These are phyloP conservation scores for Engystomops pustulosus DNA, from an alignment of 2,113 vertebrate genomes.

Conservation along the genomic window DNA sequence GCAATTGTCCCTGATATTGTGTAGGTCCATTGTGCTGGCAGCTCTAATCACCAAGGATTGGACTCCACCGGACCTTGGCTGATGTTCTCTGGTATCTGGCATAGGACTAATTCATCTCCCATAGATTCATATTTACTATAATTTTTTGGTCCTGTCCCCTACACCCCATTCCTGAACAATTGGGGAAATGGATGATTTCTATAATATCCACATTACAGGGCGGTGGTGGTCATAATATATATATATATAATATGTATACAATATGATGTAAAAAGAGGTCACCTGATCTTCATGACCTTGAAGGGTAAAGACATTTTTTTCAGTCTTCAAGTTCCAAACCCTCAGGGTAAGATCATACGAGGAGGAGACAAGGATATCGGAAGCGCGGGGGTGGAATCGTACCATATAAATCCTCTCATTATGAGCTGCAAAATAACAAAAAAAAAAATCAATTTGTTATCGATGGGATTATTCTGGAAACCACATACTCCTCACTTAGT, in stretches of 20 bases:
- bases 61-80: too few relatives aligned
- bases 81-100: too few relatives aligned
- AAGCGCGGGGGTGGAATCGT: constrained; percentile 87
- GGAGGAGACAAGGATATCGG: constrained; percentile 85
- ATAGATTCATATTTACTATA: too few relatives aligned
- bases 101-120: too few relatives aligned
- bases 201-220: neutral
- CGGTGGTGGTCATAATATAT: neutral
- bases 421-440: constrained; percentile 76
- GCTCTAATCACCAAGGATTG: too few relatives aligned
- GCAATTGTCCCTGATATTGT: too few relatives aligned
- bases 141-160: too few relatives aligned
- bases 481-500: neutral
- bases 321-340: constrained; percentile 81
- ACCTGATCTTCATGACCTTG: constrained; percentile 92
- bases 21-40: too few relatives aligned
- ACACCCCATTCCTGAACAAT: too few relatives aligned
- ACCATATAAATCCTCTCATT: constrained; percentile 96
- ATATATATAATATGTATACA: neutral
- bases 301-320: constrained; percentile 76
- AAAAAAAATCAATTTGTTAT: neutral
- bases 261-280: too few relatives aligned
- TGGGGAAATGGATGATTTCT: neutral
- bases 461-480: neutral
- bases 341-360: constrained; percentile 90